Conservation (phyloP, 2,113 vertebrate genomes). For the Orycteropus afer region DNA sequence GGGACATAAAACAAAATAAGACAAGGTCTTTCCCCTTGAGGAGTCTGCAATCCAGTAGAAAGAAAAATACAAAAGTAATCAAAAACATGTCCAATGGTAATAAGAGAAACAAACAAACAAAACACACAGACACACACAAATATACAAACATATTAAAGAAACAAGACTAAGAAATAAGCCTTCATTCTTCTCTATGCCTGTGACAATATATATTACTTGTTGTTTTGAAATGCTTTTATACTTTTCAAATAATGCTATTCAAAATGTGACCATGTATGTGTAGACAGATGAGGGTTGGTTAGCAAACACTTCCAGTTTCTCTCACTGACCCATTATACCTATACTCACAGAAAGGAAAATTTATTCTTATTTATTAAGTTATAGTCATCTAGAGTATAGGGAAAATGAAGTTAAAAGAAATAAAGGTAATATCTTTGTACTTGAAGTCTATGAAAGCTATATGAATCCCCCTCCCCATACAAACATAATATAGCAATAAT, state of each 20-base stretch:
- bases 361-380: slow-evolving; percentile 3
- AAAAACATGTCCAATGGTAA: not conserved
- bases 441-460: not conserved
- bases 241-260: slow-evolving; percentile 11
- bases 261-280: not conserved
- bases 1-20: not conserved
- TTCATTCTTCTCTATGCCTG: not conserved
- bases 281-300: not conserved
- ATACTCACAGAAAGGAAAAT: not conserved
- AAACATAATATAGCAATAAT: not conserved
- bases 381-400: not conserved
- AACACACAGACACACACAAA: not conserved
- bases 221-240: slow-evolving; percentile 29
- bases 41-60: not conserved
- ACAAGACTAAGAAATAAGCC: not conserved
- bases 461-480: not conserved
- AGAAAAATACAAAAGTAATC: slow-evolving; percentile 30
- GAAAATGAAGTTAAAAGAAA: not conserved
- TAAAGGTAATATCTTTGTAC: not conserved
- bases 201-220: not conserved
- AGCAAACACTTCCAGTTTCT: not conserved
- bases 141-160: not conserved
- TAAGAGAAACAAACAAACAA: not conserved
- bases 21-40: not conserved
- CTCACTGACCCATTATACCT: not conserved